Evolutionary conservation across 2,113 vertebrate species (phyloP).

Genomic region (Oncorhynchus clarkii): DNA sequence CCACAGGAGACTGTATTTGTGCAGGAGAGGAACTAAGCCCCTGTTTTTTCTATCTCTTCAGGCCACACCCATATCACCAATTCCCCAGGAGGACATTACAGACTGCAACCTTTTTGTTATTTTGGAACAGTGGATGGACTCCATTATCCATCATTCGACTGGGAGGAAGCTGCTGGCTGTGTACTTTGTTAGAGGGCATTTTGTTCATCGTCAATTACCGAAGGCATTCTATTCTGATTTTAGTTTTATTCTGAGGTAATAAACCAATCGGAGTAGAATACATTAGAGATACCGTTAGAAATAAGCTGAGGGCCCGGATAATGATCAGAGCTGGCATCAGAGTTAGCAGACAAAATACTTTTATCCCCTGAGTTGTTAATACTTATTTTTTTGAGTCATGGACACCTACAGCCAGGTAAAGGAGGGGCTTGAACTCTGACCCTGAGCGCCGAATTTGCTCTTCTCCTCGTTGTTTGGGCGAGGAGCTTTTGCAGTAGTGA

Average conservation of each 20-base stretch:
- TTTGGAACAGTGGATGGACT: constrained; percentile 49
- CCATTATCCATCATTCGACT: constrained; percentile 40
- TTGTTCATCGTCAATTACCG: background rate
- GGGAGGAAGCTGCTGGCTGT: constrained; percentile 18
- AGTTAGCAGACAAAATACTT: constrained; percentile 18
- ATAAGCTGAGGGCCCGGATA: constrained; percentile 9
- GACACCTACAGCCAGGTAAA: constrained; percentile 45
- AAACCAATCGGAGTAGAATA: constrained; percentile 43
- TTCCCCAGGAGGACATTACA: constrained; percentile 42
- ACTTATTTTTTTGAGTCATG: constrained; percentile 35
- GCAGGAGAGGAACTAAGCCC: constrained; percentile 95
- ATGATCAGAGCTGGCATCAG: constrained; percentile 26
- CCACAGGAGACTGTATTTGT: constrained; percentile 99
- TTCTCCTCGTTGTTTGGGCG: constrained; percentile 21
- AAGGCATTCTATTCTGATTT: constrained; percentile 11
- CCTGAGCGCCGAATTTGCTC: constrained; percentile 1
- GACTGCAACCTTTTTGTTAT: constrained; percentile 43
- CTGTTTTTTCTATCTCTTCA: constrained; percentile 61
- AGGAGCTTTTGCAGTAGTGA: background rate
- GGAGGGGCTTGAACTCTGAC: constrained; percentile 21
- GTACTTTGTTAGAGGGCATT: constrained; percentile 41
- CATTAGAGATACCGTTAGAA: constrained; percentile 20
- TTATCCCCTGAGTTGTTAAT: constrained; percentile 32
- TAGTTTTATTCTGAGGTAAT: constrained; percentile 28
- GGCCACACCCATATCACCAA: constrained; percentile 55